Conservation (phyloP, 1,140 invertebrate species). For the Drosophila pseudoobscura region DNA sequence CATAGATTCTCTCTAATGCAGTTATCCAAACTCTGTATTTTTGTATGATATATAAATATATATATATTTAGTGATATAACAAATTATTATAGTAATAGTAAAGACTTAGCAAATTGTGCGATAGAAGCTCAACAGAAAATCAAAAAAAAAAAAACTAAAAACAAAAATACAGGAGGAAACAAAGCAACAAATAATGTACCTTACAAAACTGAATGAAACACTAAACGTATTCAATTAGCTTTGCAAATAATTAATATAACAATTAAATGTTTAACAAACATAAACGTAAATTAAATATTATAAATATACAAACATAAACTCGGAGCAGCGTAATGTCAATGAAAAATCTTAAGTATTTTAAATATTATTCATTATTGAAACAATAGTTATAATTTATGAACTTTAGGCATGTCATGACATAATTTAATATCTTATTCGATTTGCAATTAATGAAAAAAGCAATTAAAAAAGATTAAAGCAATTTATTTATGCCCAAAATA, state of each 20-base stretch:
- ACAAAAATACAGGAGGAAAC: constrained; percentile 6
- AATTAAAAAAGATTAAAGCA: constrained; percentile 7
- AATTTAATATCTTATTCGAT: constrained; percentile 33
- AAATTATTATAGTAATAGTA: constrained; percentile 1
- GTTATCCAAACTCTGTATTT: constrained; percentile 25
- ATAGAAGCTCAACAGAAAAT: constrained; percentile 68
- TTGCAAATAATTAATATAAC: constrained; percentile 46
- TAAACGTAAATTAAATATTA: constrained; percentile 27
- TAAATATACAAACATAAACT: constrained; percentile 29
- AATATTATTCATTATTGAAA: constrained; percentile 16
- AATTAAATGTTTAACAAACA: constrained; percentile 2
- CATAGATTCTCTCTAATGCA: constrained; percentile 19
- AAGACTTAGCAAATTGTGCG: constrained; percentile 37
- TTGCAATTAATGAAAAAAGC: constrained; percentile 21
- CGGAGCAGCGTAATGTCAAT: constrained; percentile 10
- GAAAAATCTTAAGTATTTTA: constrained; percentile 31
- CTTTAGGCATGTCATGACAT: constrained; percentile 18
- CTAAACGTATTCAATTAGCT: constrained; percentile 74
- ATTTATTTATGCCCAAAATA: constrained; percentile 25
- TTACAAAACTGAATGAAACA: constrained; percentile 49
- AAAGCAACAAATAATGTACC: constrained; percentile 65
- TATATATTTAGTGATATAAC: constrained; percentile 10
- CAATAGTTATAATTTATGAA: constrained; percentile 25
- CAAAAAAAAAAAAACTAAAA: constrained; percentile 47
- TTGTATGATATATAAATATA: constrained; percentile 33